Evolutionary conservation across 2,797 vertebrate species (phyloP).

Genomic region (Typhlichthys eigenmanni): DNA sequence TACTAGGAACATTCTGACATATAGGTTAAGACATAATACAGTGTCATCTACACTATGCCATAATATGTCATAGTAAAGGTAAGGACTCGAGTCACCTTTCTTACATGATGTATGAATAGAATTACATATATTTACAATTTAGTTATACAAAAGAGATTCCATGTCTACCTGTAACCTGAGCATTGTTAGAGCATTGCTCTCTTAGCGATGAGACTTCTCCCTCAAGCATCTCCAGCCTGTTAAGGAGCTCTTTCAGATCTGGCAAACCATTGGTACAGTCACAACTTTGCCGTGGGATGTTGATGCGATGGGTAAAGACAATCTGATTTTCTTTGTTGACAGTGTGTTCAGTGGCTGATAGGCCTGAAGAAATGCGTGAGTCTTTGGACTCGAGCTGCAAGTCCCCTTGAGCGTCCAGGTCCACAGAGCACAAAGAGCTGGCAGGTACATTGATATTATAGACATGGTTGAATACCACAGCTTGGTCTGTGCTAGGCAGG

Average conservation of each 20-base stretch:
- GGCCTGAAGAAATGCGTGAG: constrained; percentile 34
- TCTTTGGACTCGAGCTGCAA: constrained; percentile 64
- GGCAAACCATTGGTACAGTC: constrained; percentile 80
- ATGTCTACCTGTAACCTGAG: constrained; percentile 73
- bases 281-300: constrained; percentile 89
- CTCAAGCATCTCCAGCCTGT: constrained; percentile 90
- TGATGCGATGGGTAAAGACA: constrained; percentile 95
- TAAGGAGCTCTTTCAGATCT: constrained; percentile 87
- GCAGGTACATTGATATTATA: constrained; percentile 93
- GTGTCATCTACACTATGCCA: too few species aligned
- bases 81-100: too few species aligned
- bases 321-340: constrained; percentile 88
- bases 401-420: constrained; percentile 79
- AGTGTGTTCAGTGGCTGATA: constrained; percentile 80
- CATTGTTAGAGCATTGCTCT: constrained; percentile 79
- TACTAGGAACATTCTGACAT: background rate
- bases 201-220: constrained; percentile 86
- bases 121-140: too few species aligned
- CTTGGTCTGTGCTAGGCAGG: constrained; percentile 77
- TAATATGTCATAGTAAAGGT: too few species aligned
- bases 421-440: constrained; percentile 84
- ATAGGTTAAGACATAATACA: too few species aligned
- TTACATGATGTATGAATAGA: too few species aligned
- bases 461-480: constrained; percentile 92
- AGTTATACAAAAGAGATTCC: too few species aligned